phyloP scores from a whole-genome alignment of 1,140 invertebrate species.

The Calephelis virginiensis region DNA sequence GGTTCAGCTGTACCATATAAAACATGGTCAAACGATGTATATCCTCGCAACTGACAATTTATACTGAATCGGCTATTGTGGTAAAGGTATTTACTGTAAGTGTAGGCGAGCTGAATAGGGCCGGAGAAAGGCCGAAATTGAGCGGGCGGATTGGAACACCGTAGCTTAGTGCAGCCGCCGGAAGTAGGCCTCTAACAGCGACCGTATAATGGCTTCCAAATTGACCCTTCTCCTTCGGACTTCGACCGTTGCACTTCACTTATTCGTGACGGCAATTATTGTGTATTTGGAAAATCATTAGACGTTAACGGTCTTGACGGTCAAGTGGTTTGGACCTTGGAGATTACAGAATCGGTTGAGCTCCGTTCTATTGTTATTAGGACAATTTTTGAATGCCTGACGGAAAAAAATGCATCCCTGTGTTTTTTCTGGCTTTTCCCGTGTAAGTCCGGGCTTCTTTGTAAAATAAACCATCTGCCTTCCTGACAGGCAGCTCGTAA shows the following conservation, averaged over 20 bases:
- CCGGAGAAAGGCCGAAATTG: constrained; percentile 71
- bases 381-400: too few species aligned
- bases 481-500: too few species aligned
- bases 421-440: too few species aligned
- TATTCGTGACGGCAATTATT: constrained; percentile 45
- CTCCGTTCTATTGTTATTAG: too few species aligned
- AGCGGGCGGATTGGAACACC: constrained; percentile 66
- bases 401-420: too few species aligned
- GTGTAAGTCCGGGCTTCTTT: too few species aligned
- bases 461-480: too few species aligned
- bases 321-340: too few species aligned
- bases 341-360: too few species aligned
- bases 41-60: constrained; percentile 24
- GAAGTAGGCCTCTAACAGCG: constrained; percentile 73
- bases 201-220: constrained; percentile 74
- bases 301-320: too few species aligned
- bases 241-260: constrained; percentile 34
- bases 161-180: constrained; percentile 73
- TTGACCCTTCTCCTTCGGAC: constrained; percentile 67
- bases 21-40: background rate
- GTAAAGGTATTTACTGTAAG: constrained; percentile 56
- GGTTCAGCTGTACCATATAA: too few species aligned
- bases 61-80: constrained; percentile 29
- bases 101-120: constrained; percentile 54
- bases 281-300: constrained; percentile 29